Conservation (phyloP, 2,888 invertebrate genomes). For the Protophormia terraenovae region DNA sequence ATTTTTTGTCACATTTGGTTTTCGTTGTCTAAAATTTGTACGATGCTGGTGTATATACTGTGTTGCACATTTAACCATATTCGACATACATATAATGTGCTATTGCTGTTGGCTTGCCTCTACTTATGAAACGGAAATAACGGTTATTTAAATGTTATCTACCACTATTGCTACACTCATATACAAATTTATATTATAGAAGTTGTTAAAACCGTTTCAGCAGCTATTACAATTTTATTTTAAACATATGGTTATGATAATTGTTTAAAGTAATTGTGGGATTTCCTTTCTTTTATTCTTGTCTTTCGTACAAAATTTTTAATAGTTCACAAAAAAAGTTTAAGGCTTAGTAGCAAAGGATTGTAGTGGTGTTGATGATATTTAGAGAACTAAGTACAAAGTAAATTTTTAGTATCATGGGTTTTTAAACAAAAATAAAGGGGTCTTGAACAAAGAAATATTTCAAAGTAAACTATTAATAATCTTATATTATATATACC, state of each 20-base stretch:
- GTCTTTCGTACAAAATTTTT: background rate
- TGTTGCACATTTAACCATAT: constrained; percentile 30
- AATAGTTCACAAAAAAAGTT: background rate
- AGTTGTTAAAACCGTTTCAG: constrained; percentile 32
- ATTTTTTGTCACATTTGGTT: constrained; percentile 51
- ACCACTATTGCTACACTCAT: background rate
- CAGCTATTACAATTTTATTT: constrained; percentile 51
- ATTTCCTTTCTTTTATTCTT: constrained; percentile 32
- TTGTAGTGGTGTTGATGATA: background rate
- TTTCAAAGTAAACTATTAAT: too few relatives aligned
- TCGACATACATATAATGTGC: constrained; percentile 18
- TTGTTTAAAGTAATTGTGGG: constrained; percentile 60
- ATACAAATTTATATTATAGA: constrained; percentile 27
- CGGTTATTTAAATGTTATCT: constrained; percentile 65
- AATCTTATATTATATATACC: too few relatives aligned
- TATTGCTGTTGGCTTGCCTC: constrained; percentile 28
- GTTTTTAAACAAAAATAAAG: background rate
- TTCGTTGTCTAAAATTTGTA: constrained; percentile 33
- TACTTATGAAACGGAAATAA: constrained; percentile 41
- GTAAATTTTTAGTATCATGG: background rate
- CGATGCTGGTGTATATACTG: constrained; percentile 2
- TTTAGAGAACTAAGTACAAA: background rate
- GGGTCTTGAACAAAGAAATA: too few relatives aligned
- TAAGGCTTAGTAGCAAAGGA: background rate
- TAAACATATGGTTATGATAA: constrained; percentile 64